These are phyloP conservation scores for Acropternis orthonyx DNA, from an alignment of 2,797 vertebrate species.

Conservation along the genomic window DNA sequence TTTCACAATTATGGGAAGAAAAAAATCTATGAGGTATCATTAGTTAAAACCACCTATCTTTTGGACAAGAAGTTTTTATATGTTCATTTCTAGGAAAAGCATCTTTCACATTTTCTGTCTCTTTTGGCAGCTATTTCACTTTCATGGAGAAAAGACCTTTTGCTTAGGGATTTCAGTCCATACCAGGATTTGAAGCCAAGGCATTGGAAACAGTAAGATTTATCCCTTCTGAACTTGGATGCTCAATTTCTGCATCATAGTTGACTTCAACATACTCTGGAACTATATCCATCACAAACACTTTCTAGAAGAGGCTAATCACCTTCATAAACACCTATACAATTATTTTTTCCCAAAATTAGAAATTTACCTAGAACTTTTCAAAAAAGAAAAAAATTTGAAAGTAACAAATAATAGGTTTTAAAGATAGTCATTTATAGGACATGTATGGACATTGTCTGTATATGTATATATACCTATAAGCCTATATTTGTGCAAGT, in stretches of 20 bases:
- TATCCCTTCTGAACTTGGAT: neutral
- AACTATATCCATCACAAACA: neutral
- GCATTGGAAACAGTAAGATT: neutral
- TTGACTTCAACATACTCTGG: neutral
- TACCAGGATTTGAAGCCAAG: neutral
- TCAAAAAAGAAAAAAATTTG: neutral
- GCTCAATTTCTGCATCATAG: neutral
- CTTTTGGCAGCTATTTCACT: neutral
- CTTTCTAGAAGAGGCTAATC: neutral
- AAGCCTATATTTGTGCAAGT: neutral
- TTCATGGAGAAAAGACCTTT: neutral
- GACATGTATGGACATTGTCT: neutral
- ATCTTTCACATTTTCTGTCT: neutral
- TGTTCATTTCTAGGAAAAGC: neutral
- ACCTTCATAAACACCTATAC: neutral
- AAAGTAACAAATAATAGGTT: neutral
- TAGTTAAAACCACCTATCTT: neutral
- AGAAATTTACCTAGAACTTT: neutral
- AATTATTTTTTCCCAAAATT: neutral
- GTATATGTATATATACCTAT: neutral
- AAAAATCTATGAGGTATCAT: neutral
- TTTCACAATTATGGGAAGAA: neutral
- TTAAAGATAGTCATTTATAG: neutral
- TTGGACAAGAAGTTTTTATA: neutral
- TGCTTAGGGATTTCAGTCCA: neutral